Evolutionary conservation across 2,888 invertebrate species (phyloP), one percentile per base, ranked within the genome.

Genomic region (Xanthia togata): DNA sequence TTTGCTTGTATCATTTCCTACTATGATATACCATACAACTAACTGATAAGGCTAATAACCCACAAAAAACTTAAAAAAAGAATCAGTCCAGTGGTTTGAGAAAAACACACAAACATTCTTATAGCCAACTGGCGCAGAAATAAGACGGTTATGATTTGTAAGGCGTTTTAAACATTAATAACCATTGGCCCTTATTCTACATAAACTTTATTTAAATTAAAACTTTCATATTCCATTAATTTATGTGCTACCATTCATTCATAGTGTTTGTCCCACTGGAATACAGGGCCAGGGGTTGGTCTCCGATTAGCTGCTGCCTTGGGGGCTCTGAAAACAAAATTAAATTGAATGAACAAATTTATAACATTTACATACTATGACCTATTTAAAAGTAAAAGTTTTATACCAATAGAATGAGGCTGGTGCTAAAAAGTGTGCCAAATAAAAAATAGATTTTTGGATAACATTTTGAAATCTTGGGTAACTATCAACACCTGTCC

Each of bases 271-370:
- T 97, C 97, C 97, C 97, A 97, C 17, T 92, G 90, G 87, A 94
- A 97, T 1, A 97, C 79, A 73, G 92, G 93, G 76, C 97, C 98
- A 4, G 98, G 98, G 12, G 97, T 97, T 23, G 97, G 97, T 53
- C 94, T 87, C 63, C 95, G 85, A 74, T 86, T 93, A 1, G 91
- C 89, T 12, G 95, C 93, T 81, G 91, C 79, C 86, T 96, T 91
- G 44, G 94, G 91, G 78, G 92, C 89, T 75, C 95, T 91, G 93
- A 57, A 93, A 71, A 47, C 1, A 41, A 70, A 38, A 31, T 14
- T 3, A 65, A 26, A 26, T 26, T 44, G 8, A 31, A 26, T 26
- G 6, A 65, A 31, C 23, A 47, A 65, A 41, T 64, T 41, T 41
- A 64, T 64, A 3, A 64, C 17, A 9, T 38, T 1, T 4, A n/a